Base-by-base conservation (phyloP, 2,797 vertebrate species). In the Masticophis lateralis region DNA sequence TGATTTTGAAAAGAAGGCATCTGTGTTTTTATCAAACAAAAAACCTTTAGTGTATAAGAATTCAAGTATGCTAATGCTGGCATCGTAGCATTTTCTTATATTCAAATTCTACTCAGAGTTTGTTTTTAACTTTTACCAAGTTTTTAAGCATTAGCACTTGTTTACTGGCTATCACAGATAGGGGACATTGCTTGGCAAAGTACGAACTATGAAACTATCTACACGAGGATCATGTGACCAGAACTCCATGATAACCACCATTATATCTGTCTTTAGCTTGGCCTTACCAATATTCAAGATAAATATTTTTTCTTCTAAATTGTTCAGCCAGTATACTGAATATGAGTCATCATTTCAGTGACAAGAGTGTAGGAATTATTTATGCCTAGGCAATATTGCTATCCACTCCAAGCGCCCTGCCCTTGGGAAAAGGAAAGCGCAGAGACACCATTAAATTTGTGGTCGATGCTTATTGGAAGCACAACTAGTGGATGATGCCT, bases 361-460 rank as follows among this genome's bases (percentile, higher is more conserved):
- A 89, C 0, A 57, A 57, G 51, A 57, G 47, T 91, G 69, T 55
- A 0, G 0, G 93, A 94, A 96, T 91, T 87, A 94, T 74, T 53
- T 51, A 27, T 53, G 69, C 91, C 94, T 59, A 95, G 87, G 57
- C 95, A 83, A 92, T 88, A 92, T 88, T 8, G 22, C 74, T 86
- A 94, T n/a, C 92, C 59, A 87, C 92, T 88, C 63, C 88, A 94
- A 3, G 87, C 87, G 60, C 91, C 91, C 92, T 92, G 92, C 79
- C 92, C 60, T 86, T 89, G 69, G 90, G 93, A 66, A 89, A 93
- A 91, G 51, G 87, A 56, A 56, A 91, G 87, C 63, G 94, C 51
- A 74, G 60, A 96, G 32, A 83, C 63, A 94, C 95, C 91, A n/a
- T 94, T 96, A 95, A 92, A 96, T 93, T 93, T 94, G 51, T 92